Evolutionary conservation across 2,797 vertebrate genomes (phyloP), one percentile per base, ranked within the genome.

Genomic region (Pantherophis alleghaniensis): DNA sequence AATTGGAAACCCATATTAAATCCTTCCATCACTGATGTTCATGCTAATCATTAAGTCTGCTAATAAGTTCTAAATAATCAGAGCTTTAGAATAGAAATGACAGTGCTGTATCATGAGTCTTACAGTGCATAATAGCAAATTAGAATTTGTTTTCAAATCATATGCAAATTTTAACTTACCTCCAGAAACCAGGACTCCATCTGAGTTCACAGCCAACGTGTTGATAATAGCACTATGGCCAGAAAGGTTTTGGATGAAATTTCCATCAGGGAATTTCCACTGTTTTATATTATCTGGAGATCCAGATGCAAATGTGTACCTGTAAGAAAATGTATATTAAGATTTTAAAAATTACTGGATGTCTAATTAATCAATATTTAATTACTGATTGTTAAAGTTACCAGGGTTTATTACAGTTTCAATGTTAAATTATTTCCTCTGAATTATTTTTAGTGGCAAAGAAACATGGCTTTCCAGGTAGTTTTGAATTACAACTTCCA

Each of bases 251-350:
- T 99, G 99, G 97, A 99, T 99, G 95, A 99, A 99, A 96, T 97
- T 99, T 96, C 99, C 99, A 91, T 99, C 99, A 9, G 99, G 99
- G 96, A 99, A 99, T 97, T 98, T 99, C 99, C 99, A 99, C 96
- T 99, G 99, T 66, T 99, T 99, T 97, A 99, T 99, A 97, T 99
- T 99, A 97, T 99, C 99, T n/a, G 99, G 99, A 95, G 99, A 99
- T 92, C 99, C 99, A 90, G 99, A 99, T 4, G 99, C 99, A 97
- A 99, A 99, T 0, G 99, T 99, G 95, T 99, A 99, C 97, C 99
- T 99, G 96, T 94, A 98, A 98, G 37, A 97, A 96, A 91, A 96
- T 66, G 3, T 32, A 9, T 79, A n/a, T 66, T 89, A 61, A 86
- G 47, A 59, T 22, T 1, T 86, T 60, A 88, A 63, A 24, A 88